Conservation (phyloP, 1,140 invertebrate genomes). For the Coboldia fuscipes region DNA sequence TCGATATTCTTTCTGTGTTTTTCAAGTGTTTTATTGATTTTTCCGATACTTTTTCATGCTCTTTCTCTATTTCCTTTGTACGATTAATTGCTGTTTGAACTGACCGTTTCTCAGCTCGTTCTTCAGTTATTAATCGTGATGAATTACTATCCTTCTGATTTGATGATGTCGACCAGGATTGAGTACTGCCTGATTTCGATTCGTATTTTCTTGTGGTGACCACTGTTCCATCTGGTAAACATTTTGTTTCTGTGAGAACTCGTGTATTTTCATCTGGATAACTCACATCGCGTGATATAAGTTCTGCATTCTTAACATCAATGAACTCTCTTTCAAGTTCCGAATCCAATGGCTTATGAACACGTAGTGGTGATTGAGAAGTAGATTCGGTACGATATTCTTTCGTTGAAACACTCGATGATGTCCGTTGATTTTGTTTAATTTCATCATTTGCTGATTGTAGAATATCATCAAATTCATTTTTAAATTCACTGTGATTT, state of each 20-base stretch:
- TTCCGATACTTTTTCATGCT: neutral
- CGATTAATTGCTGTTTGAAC: neutral
- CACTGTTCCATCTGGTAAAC: slow-evolving; percentile 35
- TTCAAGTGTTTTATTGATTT: neutral
- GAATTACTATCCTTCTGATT: neutral
- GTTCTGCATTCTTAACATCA: neutral
- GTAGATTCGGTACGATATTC: neutral
- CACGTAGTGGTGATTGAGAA: neutral
- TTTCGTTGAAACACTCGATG: neutral
- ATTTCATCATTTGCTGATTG: neutral
- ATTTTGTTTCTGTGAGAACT: slow-evolving; percentile 35
- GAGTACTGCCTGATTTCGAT: slow-evolving; percentile 18
- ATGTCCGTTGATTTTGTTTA: neutral
- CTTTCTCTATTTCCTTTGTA: neutral
- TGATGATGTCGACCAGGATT: neutral
- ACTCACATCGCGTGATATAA: slow-evolving; percentile 30
- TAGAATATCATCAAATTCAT: neutral
- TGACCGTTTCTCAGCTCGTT: neutral
- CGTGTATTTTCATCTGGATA: slow-evolving; percentile 36
- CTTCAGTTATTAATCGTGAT: neutral
- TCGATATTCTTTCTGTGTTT: neutral
- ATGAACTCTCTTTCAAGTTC: neutral
- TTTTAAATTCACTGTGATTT: neutral
- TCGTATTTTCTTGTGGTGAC: slow-evolving; percentile 38
- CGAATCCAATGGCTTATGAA: too few relatives aligned